Percentiles rank a stretch among this genome's conserved stretches.
Evolutionary conservation across 2,797 vertebrate genomes (phyloP).

Genomic region (Aeoliscus strigatus): DNA sequence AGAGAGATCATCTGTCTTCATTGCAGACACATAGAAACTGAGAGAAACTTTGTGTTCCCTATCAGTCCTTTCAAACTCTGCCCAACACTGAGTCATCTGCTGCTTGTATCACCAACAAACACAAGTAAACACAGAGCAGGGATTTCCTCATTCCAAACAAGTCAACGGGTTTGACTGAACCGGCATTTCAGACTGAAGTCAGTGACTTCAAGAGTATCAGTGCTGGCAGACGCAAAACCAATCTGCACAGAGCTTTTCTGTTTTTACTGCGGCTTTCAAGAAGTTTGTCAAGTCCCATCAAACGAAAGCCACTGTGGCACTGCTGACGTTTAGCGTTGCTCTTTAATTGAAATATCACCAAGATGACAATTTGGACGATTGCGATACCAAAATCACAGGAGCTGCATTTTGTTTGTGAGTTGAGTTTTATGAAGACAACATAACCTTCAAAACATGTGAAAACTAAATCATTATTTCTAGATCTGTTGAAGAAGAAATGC

Average conservation of each 20-base stretch:
- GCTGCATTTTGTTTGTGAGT: no score
- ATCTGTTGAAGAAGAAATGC: no score
- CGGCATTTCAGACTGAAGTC: conserved; percentile 1
- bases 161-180: neutral
- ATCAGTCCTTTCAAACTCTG: no score
- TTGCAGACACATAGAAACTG: conserved; percentile 37
- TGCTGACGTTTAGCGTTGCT: neutral
- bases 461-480: no score
- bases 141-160: conserved; percentile 23
- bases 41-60: conserved; percentile 22
- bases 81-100: no score
- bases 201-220: neutral
- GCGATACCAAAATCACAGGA: no score
- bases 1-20: conserved; percentile 16
- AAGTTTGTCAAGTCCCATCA: conserved; percentile 1
- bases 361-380: no score
- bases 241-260: neutral
- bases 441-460: no score
- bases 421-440: no score
- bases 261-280: neutral
- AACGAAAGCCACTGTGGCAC: neutral
- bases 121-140: conserved; percentile 2
- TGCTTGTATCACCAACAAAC: conserved; percentile 7
- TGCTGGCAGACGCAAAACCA: neutral
- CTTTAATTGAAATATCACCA: no score